Evolutionary conservation across 2,113 vertebrate genomes (phyloP).

Genomic region (Taxidea taxus): DNA sequence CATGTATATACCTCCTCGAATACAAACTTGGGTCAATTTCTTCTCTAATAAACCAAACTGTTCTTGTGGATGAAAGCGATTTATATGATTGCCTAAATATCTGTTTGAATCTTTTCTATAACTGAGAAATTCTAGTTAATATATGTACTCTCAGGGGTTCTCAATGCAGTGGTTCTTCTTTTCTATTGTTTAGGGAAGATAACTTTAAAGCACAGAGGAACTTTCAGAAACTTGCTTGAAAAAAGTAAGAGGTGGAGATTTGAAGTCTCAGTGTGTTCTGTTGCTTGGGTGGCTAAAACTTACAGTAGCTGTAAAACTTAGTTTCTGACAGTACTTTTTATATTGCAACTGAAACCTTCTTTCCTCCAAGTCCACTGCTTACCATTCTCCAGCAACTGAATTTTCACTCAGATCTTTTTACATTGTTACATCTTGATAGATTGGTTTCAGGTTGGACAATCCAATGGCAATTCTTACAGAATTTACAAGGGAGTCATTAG

Average conservation of each 20-base stretch:
- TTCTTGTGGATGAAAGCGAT: background rate
- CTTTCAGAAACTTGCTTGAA: background rate
- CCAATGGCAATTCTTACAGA: background rate
- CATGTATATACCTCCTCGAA: background rate
- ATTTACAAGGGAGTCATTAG: background rate
- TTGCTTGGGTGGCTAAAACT: background rate
- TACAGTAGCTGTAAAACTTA: background rate
- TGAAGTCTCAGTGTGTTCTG: background rate
- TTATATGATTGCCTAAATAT: background rate
- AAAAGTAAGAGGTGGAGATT: background rate
- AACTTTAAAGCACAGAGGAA: background rate
- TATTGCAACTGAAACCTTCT: background rate
- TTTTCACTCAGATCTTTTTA: conserved; percentile 1
- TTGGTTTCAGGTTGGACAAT: background rate
- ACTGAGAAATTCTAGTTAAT: conserved; percentile 24
- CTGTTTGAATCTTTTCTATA: background rate
- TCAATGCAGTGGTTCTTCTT: background rate
- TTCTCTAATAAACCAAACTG: background rate
- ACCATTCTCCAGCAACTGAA: background rate
- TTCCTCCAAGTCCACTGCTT: background rate
- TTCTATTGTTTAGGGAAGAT: background rate
- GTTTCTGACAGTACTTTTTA: conserved; percentile 16
- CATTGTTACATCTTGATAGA: background rate
- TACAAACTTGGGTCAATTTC: background rate
- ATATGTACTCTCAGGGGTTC: background rate